Conservation (phyloP, 2,888 invertebrate genomes). For the Automeris io region DNA sequence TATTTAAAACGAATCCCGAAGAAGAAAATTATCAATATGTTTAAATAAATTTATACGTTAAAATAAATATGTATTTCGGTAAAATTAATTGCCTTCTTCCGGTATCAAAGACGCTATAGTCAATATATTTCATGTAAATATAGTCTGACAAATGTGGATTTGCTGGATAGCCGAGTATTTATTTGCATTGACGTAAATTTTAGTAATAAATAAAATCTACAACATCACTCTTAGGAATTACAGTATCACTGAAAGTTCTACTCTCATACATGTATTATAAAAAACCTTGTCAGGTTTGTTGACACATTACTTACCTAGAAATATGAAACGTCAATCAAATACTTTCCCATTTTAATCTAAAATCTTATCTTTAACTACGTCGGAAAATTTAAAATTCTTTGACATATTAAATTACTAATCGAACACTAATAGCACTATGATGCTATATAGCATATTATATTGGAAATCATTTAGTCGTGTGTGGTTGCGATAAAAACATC, state of each 20-base stretch:
- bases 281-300: too few species aligned
- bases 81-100: too few species aligned
- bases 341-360: conserved; percentile 19
- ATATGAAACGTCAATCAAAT: conserved; percentile 38
- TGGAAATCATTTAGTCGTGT: conserved; percentile 55
- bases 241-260: conserved; percentile 8
- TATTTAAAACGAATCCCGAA: too few species aligned
- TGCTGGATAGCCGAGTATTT: too few species aligned
- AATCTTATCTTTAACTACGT: conserved; percentile 25
- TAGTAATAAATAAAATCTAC: too few species aligned
- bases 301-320: conserved; percentile 45
- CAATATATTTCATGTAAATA: too few species aligned
- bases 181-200: too few species aligned
- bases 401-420: conserved; percentile 59
- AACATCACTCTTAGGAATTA: background rate
- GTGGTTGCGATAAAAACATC: conserved; percentile 50
- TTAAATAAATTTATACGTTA: too few species aligned
- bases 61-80: too few species aligned
- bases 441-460: conserved; percentile 47
- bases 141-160: too few species aligned
- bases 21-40: too few species aligned
- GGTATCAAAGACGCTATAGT: too few species aligned
- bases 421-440: conserved; percentile 50
- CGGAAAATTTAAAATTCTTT: conserved; percentile 33
- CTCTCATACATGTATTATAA: conserved; percentile 36